These are phyloP conservation scores for Ophioderma brevispina DNA, from an alignment of 35 echinoderm and acorn worm genomes.

Conservation along the genomic window DNA sequence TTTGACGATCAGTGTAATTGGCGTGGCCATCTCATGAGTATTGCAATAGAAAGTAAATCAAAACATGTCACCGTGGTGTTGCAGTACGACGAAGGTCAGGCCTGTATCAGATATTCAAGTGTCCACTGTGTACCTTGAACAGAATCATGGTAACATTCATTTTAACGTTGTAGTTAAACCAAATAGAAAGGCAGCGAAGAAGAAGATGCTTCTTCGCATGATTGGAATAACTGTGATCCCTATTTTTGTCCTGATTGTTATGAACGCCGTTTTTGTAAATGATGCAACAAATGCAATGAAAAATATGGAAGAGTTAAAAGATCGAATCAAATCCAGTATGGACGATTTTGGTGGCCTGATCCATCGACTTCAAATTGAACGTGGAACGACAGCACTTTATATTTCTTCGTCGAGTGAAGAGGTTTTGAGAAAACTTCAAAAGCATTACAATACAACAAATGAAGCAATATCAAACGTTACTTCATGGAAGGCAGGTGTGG, in stretches of 20 bases:
- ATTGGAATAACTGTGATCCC: background rate
- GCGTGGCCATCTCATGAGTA: no score
- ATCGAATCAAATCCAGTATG: slow-evolving; percentile 9
- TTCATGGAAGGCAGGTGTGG: background rate
- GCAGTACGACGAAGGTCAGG: no score
- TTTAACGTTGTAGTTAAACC: no score
- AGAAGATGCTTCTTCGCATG: background rate
- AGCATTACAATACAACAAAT: slow-evolving; percentile 27
- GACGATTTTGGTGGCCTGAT: slow-evolving; percentile 40
- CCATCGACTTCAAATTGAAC: slow-evolving; percentile 60
- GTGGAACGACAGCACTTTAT: slow-evolving; percentile 43
- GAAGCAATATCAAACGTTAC: slow-evolving; percentile 24
- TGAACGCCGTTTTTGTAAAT: background rate
- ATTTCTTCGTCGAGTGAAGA: background rate
- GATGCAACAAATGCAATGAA: background rate
- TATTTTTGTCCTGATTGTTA: background rate
- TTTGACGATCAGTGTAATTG: no score
- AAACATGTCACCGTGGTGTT: no score
- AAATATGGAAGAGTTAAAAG: background rate
- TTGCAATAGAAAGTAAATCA: no score
- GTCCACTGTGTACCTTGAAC: no score
- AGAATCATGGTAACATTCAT: no score
- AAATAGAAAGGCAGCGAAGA: no score
- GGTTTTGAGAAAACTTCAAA: background rate
- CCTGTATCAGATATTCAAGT: no score